Evolutionary conservation across 2,113 vertebrate genomes (phyloP).

Genomic region (Phycodurus eques): DNA sequence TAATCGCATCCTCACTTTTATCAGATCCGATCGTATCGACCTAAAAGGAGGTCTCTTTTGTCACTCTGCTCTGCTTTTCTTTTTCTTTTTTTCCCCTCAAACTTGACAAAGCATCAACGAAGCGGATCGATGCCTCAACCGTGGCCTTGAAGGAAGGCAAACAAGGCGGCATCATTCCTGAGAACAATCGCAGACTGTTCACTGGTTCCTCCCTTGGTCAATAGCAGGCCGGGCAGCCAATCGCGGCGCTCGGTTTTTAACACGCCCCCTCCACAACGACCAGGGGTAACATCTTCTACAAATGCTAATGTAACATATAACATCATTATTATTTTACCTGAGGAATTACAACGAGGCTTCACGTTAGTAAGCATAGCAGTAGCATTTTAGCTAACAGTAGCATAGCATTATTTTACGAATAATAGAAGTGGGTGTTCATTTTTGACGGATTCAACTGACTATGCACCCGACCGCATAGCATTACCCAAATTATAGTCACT

Average conservation of each 20-base stretch:
- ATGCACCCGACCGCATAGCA: too few species aligned
- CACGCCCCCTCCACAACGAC: neutral
- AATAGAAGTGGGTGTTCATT: too few species aligned
- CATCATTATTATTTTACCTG: too few species aligned
- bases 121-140: constrained; percentile 61
- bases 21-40: too few species aligned
- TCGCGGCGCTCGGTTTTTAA: constrained; percentile 19
- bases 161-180: constrained; percentile 50
- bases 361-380: neutral
- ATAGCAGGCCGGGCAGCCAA: constrained; percentile 53
- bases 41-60: too few species aligned
- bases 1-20: too few species aligned
- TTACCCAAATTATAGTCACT: too few species aligned
- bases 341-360: neutral
- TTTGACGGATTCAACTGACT: too few species aligned
- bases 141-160: constrained; percentile 57
- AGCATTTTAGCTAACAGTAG: too few species aligned
- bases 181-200: constrained; percentile 71
- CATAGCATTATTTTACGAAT: too few species aligned
- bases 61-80: too few species aligned
- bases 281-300: too few species aligned
- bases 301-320: neutral
- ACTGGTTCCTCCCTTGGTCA: constrained; percentile 68
- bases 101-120: constrained; percentile 28
- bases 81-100: constrained; percentile 1